These are phyloP conservation scores for Penaeus japonicus DNA, from an alignment of 1,140 invertebrate genomes.

Conservation along the genomic window DNA sequence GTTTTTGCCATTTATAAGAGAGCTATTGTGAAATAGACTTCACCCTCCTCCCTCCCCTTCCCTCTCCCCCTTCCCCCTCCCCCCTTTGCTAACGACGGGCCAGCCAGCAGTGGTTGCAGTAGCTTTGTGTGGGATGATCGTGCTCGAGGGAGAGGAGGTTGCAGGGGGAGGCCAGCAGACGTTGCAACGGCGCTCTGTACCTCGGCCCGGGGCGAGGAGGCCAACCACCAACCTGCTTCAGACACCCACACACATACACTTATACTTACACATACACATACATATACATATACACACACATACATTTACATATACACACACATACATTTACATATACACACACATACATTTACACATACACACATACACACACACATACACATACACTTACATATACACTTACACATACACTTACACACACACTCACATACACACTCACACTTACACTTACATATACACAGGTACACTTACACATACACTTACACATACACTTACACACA, in stretches of 20 bases:
- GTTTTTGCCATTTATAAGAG: too few species aligned
- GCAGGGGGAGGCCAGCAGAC: too few species aligned
- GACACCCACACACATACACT: not conserved
- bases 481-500: conserved; percentile 13
- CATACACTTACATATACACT: not conserved
- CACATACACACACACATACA: not conserved
- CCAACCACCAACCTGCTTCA: not conserved
- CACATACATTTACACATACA: not conserved
- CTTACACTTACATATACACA: not conserved
- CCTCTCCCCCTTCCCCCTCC: too few species aligned
- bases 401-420: not conserved
- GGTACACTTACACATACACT: not conserved
- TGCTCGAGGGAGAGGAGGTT: too few species aligned
- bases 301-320: not conserved
- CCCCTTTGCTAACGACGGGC: not conserved
- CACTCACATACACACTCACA: not conserved
- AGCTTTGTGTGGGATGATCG: too few species aligned
- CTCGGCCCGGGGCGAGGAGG: not conserved
- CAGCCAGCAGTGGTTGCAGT: too few species aligned
- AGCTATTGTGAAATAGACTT: too few species aligned
- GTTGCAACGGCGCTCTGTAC: too few species aligned
- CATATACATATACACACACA: not conserved
- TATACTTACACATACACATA: not conserved
- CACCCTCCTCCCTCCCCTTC: too few species aligned
- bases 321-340: not conserved